Percentiles rank a stretch among this genome's conserved stretches.
These are phyloP conservation scores for Burhinus oedicnemus DNA, from an alignment of 2,113 vertebrate genomes.

Conservation along the genomic window DNA sequence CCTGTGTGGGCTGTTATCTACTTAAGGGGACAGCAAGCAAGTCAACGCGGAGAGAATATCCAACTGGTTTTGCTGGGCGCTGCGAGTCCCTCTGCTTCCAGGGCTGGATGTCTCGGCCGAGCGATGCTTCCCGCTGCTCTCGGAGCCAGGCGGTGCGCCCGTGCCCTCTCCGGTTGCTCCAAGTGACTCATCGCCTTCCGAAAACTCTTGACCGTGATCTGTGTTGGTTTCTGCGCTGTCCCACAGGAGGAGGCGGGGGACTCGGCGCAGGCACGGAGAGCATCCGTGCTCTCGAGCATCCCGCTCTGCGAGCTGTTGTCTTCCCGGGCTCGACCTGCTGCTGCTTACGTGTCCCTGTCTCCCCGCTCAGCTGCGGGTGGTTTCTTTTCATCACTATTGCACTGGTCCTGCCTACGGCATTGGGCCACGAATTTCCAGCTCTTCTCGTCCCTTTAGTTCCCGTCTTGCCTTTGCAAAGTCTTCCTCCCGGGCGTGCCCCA, in stretches of 20 bases:
- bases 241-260: neutral
- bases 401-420: neutral
- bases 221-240: neutral
- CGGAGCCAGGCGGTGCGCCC: rapidly evolving
- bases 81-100: neutral
- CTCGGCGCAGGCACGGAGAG: too few species aligned
- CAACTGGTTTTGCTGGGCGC: neutral
- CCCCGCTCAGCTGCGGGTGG: neutral
- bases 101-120: neutral
- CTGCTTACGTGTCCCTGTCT: neutral
- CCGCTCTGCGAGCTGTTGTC: neutral
- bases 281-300: neutral
- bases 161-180: neutral
- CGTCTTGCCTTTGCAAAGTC: neutral
- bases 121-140: neutral
- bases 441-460: neutral
- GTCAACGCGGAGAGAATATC: neutral
- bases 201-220: rapidly evolving
- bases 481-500: neutral
- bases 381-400: neutral
- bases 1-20: neutral
- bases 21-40: neutral
- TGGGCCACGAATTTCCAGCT: neutral
- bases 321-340: neutral
- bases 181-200: rapidly evolving